phyloP scores from a whole-genome alignment of 2,888 invertebrate species.

The Cryptocheilus praepositus region DNA sequence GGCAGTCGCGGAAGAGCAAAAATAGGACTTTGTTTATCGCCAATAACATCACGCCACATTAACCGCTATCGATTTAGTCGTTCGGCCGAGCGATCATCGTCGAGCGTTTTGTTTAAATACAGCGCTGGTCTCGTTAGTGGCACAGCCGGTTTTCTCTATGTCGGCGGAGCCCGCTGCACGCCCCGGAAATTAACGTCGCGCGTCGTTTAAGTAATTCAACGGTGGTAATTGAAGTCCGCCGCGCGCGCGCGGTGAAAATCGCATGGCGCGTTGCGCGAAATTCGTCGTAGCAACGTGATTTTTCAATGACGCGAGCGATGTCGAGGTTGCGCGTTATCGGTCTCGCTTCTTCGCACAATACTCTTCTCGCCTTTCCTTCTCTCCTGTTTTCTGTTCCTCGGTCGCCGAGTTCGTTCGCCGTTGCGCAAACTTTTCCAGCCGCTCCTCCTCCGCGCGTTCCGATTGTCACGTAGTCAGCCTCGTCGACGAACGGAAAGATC shows the following conservation, averaged over 20 bases:
- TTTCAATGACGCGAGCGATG: no score
- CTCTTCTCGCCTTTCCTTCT: no score
- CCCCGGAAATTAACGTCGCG: constrained; percentile 17
- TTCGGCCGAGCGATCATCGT: neutral
- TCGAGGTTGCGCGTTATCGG: constrained; percentile 1
- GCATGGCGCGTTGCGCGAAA: no score
- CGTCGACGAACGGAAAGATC: no score
- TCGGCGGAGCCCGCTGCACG: constrained; percentile 3
- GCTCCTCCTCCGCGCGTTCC: neutral
- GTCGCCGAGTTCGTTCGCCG: no score
- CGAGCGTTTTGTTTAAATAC: constrained; percentile 7
- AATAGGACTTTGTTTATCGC: neutral
- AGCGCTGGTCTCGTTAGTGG: constrained; percentile 19
- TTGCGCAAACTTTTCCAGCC: no score
- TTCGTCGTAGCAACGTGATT: no score
- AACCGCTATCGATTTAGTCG: neutral
- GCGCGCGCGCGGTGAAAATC: constrained; percentile 32
- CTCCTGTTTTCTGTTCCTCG: no score
- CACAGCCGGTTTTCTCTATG: constrained; percentile 22
- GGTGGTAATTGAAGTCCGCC: constrained; percentile 34
- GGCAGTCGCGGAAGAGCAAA: neutral
- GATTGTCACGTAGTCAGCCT: no score
- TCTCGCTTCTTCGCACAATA: no score
- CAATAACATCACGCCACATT: neutral
- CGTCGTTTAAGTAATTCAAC: constrained; percentile 31